Percentiles rank a stretch among this genome's conserved stretches.
Evolutionary conservation across 2,797 vertebrate species (phyloP).

Genomic region (Mus spretus): DNA sequence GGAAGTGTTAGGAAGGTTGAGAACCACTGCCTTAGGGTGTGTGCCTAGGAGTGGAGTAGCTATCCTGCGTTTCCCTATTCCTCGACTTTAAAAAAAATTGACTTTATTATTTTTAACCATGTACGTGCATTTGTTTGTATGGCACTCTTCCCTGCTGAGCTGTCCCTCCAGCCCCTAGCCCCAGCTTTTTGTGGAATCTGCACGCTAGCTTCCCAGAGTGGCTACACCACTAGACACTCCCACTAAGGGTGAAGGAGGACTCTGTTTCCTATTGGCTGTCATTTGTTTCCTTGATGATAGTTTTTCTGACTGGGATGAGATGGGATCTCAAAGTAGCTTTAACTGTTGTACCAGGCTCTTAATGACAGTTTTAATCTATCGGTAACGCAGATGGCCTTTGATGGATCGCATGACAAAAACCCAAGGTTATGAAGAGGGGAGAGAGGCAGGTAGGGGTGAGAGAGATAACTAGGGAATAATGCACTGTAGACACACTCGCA

Average conservation of each 20-base stretch:
- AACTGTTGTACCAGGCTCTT: no score
- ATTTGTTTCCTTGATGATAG: background rate
- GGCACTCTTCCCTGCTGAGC: background rate
- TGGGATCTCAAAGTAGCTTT: background rate
- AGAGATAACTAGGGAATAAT: background rate
- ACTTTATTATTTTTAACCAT: background rate
- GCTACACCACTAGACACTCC: background rate
- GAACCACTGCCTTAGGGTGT: background rate
- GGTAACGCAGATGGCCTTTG: background rate
- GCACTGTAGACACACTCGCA: no score
- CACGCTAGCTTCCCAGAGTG: background rate
- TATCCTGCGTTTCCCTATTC: background rate
- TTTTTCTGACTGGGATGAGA: background rate
- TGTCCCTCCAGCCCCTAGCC: background rate
- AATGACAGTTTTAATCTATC: background rate
- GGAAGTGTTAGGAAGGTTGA: background rate
- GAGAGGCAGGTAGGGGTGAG: background rate
- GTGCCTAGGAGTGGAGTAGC: background rate
- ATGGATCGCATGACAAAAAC: no score
- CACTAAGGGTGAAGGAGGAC: background rate
- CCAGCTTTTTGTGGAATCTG: background rate
- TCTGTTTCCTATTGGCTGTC: background rate
- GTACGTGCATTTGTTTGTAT: background rate
- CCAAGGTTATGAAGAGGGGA: background rate
- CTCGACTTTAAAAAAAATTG: background rate